Evolutionary conservation across 1,140 invertebrate genomes (phyloP), one percentile per base, ranked within the genome.

Genomic region (Periplaneta americana): DNA sequence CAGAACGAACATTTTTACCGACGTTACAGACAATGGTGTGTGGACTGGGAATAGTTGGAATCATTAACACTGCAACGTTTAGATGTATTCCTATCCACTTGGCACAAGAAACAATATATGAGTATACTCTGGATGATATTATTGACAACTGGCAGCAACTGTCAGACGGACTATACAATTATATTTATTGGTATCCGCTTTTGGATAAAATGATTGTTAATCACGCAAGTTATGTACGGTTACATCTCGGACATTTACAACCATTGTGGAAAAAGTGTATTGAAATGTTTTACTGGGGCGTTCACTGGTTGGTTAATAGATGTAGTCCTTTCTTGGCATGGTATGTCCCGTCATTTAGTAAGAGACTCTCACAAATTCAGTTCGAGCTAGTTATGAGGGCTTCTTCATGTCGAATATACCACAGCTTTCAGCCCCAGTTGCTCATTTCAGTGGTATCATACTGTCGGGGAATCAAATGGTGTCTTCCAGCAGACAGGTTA

Each of bases 121-220:
- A 82, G 33, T 80, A 66, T 76, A 18, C 48, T 33, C 15, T 80
- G 18, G 33, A 75, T 80, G 74, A 79, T 13, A 35, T 82, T 15
- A 22, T 77, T 28, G 66, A 76, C 22, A 74, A 82, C 22, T 75
- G 66, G 32, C 48, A 66, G 15, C 34, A 80, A 15, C 36, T 82
- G 33, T 76, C 34, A 22, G 48, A 80, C 13, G 74, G 35, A 33
- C 34, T 82, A 18, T 82, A 80, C 39, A 35, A 36, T 34, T 28
- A 80, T 76, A 15, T 79, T n/a, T 48, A 81, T 75, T 82, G 82
- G 82, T 82, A 74, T 80, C 82, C 82, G 9, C 78, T 82, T 36
- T 35, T 82, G 17, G 66, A 82, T 48, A 82, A 48, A 76, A 78
- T 79, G 28, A 57, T 82, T 9, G 37, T 82, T 18, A 80, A 74